Percentiles rank a stretch among this genome's conserved stretches.
These are phyloP conservation scores for Todiramphus chloris DNA, from an alignment of 2,113 vertebrate species.

Conservation along the genomic window DNA sequence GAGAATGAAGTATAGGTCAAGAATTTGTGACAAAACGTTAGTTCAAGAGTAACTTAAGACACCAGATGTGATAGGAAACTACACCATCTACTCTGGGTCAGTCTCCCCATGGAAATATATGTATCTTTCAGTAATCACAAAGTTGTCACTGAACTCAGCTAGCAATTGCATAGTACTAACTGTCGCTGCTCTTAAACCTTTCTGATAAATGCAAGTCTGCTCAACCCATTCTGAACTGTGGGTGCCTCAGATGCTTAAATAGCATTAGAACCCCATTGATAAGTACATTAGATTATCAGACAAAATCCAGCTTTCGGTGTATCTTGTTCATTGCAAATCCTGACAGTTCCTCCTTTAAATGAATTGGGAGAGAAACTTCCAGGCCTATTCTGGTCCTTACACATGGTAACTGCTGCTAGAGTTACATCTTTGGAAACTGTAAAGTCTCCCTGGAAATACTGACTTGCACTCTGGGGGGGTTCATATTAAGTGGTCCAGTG, in stretches of 20 bases:
- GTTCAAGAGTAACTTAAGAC: neutral
- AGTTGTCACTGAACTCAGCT: neutral
- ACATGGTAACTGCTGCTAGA: neutral
- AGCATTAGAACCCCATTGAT: neutral
- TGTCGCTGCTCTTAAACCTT: neutral
- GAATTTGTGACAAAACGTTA: neutral
- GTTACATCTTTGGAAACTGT: neutral
- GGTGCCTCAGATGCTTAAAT: neutral
- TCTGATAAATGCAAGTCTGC: neutral
- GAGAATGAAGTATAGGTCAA: neutral
- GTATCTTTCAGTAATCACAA: neutral
- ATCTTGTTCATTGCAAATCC: neutral
- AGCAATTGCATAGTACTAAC: neutral
- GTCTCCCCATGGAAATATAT: fast-evolving
- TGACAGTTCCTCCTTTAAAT: neutral
- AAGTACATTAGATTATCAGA: neutral
- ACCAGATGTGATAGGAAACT: neutral
- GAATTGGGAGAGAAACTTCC: neutral
- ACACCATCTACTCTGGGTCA: neutral
- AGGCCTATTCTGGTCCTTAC: neutral
- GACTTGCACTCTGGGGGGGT: neutral
- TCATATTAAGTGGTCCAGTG: neutral
- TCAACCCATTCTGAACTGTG: neutral
- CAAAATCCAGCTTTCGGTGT: neutral
- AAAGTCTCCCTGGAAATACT: neutral